Conservation (phyloP, 2,113 vertebrate genomes). For the Eudyptes chrysolophus region DNA sequence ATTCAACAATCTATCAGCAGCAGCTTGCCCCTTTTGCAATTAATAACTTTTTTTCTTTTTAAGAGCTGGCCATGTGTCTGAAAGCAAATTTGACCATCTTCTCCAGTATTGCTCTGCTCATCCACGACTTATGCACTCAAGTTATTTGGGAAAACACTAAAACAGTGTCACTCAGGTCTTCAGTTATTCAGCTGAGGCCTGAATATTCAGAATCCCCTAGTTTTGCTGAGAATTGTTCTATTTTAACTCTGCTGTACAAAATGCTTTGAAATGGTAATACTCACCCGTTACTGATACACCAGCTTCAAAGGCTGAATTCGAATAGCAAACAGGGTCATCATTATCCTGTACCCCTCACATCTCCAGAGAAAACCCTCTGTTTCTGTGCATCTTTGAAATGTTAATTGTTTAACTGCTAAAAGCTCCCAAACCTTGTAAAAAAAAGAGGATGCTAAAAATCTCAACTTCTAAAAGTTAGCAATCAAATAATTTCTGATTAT, state of each 20-base stretch:
- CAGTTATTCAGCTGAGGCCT: slow-evolving; percentile 11
- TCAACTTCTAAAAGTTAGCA: not conserved
- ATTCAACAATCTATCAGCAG: not conserved
- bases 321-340: slow-evolving; percentile 38
- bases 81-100: not conserved
- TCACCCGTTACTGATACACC: not conserved
- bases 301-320: slow-evolving; percentile 63
- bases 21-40: not conserved
- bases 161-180: not conserved
- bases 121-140: fast-evolving
- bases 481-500: not conserved
- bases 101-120: not conserved
- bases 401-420: slow-evolving; percentile 56
- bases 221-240: slow-evolving; percentile 52
- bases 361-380: slow-evolving; percentile 48
- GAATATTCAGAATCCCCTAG: slow-evolving; percentile 17
- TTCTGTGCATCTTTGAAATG: slow-evolving; percentile 63
- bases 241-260: slow-evolving; percentile 38
- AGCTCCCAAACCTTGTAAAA: not conserved
- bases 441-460: not conserved
- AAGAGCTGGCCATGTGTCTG: not conserved
- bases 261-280: slow-evolving; percentile 65
- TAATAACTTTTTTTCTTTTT: not conserved
- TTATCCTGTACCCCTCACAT: slow-evolving; percentile 23
- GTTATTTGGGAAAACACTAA: not conserved